Evolutionary conservation across 2,888 invertebrate species (phyloP), one percentile per base, ranked within the genome.

Genomic region (Papilio elwesi): DNA sequence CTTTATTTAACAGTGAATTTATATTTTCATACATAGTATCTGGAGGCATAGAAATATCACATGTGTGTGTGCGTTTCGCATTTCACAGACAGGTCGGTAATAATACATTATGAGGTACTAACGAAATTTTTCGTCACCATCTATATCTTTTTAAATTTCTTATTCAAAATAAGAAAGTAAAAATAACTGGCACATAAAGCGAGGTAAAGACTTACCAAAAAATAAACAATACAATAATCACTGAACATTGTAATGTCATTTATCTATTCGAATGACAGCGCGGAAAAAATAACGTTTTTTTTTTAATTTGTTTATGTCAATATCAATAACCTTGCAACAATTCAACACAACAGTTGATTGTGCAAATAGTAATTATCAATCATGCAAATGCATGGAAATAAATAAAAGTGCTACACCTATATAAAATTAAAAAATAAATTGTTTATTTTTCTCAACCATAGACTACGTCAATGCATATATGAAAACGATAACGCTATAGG

Each of bases 21-120:
- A 26, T 26, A 26, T 26, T 26, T 2, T 26, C 2, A 4, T 2
- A 26, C 26, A 26, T 26, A 26, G 26, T 26, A 26, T 26, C 26
- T 26, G 26, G 26, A 26, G 26, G 26, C 26, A 26, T 26, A 26
- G 4, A 26, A 26, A 26, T n/a, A 64, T 64, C 63, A 55, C 68
- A 57, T 68, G 52, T 36, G 9, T 64, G 49, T 73, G 73, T 73
- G 73, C 73, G 73, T 73, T 72, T 57, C 38, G n/a, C 47, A 38
- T 64, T 11, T 51, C 73, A 59, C 55, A 51, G 36, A 36, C 13
- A n/a, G 12, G n/a, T 62, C 51, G 52, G 9, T 63, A 52, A 12
- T 16, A 47, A 53, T 38, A 59, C 36, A n/a, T n/a, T 15, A 67
- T 38, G 38, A 72, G 15, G 62, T 36, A 53, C 9, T 15, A 68